A percentile compares a stretch with the other conserved stretches of the same genome.
phyloP scores from a whole-genome alignment of 23 tunicate species.

The Aplidium turbinatum region DNA sequence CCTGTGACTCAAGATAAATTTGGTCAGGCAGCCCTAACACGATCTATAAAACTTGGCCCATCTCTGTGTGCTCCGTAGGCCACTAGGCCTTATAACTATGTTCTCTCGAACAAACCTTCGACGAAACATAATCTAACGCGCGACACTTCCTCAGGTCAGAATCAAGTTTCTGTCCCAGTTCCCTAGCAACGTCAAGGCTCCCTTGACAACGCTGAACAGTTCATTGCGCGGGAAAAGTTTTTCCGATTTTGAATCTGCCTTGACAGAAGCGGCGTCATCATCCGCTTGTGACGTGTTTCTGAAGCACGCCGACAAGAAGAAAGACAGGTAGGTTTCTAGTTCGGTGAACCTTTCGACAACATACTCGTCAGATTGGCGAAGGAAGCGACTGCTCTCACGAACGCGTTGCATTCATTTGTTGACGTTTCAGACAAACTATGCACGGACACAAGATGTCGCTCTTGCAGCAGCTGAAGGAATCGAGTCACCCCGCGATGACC shows the following conservation, averaged over 20 bases:
- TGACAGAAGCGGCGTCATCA: slow-evolving; percentile 25
- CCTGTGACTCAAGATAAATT: too few species aligned
- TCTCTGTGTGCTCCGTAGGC: too few species aligned
- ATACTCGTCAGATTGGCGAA: not conserved
- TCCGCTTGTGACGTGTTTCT: slow-evolving; percentile 61
- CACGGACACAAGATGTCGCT: slow-evolving; percentile 82
- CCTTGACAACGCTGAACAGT: slow-evolving; percentile 49
- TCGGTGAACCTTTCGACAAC: not conserved
- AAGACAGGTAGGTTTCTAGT: slow-evolving; percentile 52
- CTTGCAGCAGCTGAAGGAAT: slow-evolving; percentile 52
- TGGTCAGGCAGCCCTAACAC: too few species aligned
- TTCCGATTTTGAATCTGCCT: slow-evolving; percentile 44
- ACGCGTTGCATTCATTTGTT: not conserved
- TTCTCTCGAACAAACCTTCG: too few species aligned
- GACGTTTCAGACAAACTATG: slow-evolving; percentile 38
- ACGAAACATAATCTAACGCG: too few species aligned
- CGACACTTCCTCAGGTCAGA: slow-evolving; percentile 36
- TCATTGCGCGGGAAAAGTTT: slow-evolving; percentile 38
- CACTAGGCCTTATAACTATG: too few species aligned
- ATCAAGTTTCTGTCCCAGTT: slow-evolving; percentile 58
- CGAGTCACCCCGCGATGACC: slow-evolving; percentile 49
- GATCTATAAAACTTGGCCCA: too few species aligned
- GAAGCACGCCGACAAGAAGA: slow-evolving; percentile 71
- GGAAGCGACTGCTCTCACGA: not conserved
- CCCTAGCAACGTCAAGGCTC: slow-evolving; percentile 42